These are phyloP conservation scores for Hystrix cristata DNA, from an alignment of 2,113 vertebrate species.

Conservation along the genomic window DNA sequence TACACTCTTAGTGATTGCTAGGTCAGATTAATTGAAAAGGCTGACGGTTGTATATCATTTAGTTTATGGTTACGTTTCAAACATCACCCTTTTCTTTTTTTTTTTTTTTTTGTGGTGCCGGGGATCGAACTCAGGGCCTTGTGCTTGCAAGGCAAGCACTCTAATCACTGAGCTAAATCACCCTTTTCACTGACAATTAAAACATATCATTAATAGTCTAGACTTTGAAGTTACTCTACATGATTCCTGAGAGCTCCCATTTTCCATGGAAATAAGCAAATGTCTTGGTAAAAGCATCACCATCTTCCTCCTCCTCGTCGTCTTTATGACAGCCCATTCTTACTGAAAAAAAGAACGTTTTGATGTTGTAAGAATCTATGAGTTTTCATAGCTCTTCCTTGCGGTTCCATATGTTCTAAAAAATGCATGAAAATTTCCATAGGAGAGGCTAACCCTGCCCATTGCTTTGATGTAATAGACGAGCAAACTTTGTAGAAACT, in stretches of 20 bases:
- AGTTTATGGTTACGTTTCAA: neutral
- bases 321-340: neutral
- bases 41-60: neutral
- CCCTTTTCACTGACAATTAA: slow-evolving; percentile 22
- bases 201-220: neutral
- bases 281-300: neutral
- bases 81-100: neutral
- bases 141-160: too few species aligned
- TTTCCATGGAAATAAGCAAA: slow-evolving; percentile 35
- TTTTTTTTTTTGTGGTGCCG: too few species aligned
- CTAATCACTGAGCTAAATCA: neutral
- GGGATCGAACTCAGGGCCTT: too few species aligned
- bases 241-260: neutral
- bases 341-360: neutral
- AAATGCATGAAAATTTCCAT: neutral
- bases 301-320: neutral
- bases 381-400: slow-evolving; percentile 60
- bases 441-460: neutral
- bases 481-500: slow-evolving; percentile 46
- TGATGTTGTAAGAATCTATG: neutral
- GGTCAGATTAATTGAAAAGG: slow-evolving; percentile 13
- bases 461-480: slow-evolving; percentile 52
- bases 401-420: slow-evolving; percentile 33
- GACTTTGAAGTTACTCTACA: slow-evolving; percentile 39
- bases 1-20: neutral